phyloP scores from a whole-genome alignment of 2,888 invertebrate species.

The Andrena camellia region DNA sequence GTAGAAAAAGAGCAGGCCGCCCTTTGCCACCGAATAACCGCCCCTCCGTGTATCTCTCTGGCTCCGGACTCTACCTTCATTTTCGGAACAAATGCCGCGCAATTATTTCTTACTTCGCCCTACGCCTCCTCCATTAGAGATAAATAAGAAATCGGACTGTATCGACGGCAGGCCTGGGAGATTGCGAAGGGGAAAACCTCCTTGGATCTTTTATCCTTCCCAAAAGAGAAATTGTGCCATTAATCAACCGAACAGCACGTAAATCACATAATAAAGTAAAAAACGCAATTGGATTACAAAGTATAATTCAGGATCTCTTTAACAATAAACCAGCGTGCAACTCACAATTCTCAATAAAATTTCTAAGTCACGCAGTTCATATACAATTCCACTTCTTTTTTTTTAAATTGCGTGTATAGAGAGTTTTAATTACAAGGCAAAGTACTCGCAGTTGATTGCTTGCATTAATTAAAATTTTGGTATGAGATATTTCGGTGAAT shows the following conservation, averaged over 20 bases:
- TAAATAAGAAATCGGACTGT: constrained; percentile 37
- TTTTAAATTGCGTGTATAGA: too few relatives aligned
- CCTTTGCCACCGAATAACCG: constrained; percentile 46
- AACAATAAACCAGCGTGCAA: too few relatives aligned
- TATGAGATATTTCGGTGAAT: background rate
- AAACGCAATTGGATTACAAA: background rate
- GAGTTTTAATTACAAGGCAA: too few relatives aligned
- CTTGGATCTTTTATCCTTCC: background rate
- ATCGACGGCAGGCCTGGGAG: background rate
- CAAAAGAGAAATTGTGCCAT: background rate
- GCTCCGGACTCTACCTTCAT: constrained; percentile 31
- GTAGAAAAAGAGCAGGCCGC: constrained; percentile 52
- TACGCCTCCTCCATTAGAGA: constrained; percentile 29
- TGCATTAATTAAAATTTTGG: background rate
- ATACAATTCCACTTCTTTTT: too few relatives aligned
- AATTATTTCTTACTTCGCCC: constrained; percentile 44
- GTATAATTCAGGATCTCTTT: background rate
- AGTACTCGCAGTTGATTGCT: too few relatives aligned
- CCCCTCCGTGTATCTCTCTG: constrained; percentile 19
- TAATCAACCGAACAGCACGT: background rate
- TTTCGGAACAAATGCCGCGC: constrained; percentile 48
- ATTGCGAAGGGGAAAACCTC: background rate
- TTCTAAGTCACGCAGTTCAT: too few relatives aligned
- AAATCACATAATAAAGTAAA: background rate
- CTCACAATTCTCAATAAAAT: too few relatives aligned